These are phyloP conservation scores for Lochmaea capreae DNA, from an alignment of 2,888 invertebrate species.

Conservation along the genomic window DNA sequence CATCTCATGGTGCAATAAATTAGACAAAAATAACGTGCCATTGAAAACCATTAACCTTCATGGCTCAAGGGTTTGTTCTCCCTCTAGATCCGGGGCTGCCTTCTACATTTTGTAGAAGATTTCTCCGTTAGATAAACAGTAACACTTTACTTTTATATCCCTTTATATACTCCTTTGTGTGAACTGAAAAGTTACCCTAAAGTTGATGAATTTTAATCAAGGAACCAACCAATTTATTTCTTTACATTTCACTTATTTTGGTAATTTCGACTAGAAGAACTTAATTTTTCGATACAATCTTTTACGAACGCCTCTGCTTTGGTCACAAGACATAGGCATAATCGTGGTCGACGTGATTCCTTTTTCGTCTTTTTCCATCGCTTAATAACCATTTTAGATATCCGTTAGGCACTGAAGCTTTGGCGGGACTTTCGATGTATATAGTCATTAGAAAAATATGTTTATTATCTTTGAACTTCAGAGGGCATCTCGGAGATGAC, in stretches of 20 bases:
- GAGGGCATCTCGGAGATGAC: slow-evolving; percentile 24
- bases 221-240: no score
- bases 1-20: neutral
- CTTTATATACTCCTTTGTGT: no score
- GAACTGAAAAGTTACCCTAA: no score
- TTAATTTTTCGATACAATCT: neutral
- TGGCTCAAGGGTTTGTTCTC: no score
- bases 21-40: neutral
- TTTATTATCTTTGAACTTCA: slow-evolving; percentile 36
- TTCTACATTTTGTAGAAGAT: no score
- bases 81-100: no score
- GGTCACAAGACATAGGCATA: slow-evolving; percentile 33
- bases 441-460: slow-evolving; percentile 40
- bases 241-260: no score
- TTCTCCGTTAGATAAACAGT: no score
- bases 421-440: slow-evolving; percentile 24
- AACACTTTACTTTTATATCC: no score
- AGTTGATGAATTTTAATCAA: no score
- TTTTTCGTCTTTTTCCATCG: slow-evolving; percentile 44
- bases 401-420: slow-evolving; percentile 36
- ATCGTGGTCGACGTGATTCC: slow-evolving; percentile 43
- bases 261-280: no score
- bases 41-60: neutral
- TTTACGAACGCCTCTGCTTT: slow-evolving; percentile 13
- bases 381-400: slow-evolving; percentile 44